Base-by-base conservation (phyloP, 2,888 invertebrate genomes). In the Oscheius sp. region DNA sequence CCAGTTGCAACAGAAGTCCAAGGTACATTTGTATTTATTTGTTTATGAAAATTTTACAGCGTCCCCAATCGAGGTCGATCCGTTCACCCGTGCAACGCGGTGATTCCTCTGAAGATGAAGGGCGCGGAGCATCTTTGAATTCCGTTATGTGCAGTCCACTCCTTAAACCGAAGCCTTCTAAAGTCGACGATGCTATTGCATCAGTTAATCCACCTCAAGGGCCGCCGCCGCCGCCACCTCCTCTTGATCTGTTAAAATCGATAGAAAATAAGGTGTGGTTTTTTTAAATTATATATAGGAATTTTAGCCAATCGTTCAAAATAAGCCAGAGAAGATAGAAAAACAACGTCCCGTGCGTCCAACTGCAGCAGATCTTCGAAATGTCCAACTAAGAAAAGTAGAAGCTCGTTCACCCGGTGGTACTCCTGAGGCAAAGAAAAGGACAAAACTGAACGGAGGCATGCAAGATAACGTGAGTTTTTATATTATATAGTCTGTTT, bases 21-120 rank as follows among this genome's bases (percentile, higher is more conserved):
- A 35, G 7, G 21, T 16, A 29, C 1, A 6, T 16, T 61, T 41
- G 13, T 59, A 27, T 18, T 25, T 16, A 27, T 59, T 25, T 27
- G 16, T 13, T 12, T 18, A 6, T 41, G n/a, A 1, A 27, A 41
- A 12, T 18, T 43, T 45, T 23, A 41, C 5, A 35, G 3, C 35
- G 23, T 25, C 5, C 7, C 23, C 13, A 63, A 3, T 25, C 12
- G 12, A 16, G 49, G 5, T 13, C 16, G 49, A 18, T 21, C 21
- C 52, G 18, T 13, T 21, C 52, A 66, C 25, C 27, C 6, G 7
- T 13, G 7, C 46, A n/a, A 7, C 46, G 9, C 1, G 21, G 46
- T 43, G 66, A 66, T n/a, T 49, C 49, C 12, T 66, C 66, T 13
- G 66, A 66, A 18, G 66, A 66, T 16, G 66, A 66, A 52, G 66